phyloP scores from a whole-genome alignment of 2,888 invertebrate genomes.

The Eristalis pertinax region DNA sequence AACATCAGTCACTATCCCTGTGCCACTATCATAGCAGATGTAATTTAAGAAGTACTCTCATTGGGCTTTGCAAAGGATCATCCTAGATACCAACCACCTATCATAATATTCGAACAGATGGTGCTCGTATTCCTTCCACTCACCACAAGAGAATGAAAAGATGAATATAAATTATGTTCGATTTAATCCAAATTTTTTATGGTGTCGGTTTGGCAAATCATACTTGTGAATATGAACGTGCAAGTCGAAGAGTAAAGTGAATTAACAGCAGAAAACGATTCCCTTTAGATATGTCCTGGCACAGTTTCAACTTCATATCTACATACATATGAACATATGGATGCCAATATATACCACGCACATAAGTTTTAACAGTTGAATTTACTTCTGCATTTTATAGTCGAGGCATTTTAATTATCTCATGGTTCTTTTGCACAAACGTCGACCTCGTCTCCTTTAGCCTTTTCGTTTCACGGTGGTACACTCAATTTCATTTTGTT shows the following conservation, averaged over 20 bases:
- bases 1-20: no score
- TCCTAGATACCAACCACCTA: no score
- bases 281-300: slow-evolving; percentile 28
- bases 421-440: slow-evolving; percentile 12
- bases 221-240: slow-evolving; percentile 10
- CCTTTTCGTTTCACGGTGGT: not conserved
- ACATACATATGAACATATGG: slow-evolving; percentile 15
- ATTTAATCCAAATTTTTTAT: not conserved
- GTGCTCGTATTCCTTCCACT: no score
- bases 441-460: not conserved
- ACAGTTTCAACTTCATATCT: not conserved
- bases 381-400: slow-evolving; percentile 9
- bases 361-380: slow-evolving; percentile 26
- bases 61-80: no score
- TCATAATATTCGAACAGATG: no score
- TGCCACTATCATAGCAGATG: no score
- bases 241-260: slow-evolving; percentile 54
- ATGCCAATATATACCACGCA: slow-evolving; percentile 18
- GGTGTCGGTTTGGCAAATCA: not conserved
- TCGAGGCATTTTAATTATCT: slow-evolving; percentile 39
- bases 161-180: not conserved
- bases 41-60: no score
- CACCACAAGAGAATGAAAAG: no score
- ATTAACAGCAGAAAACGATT: slow-evolving; percentile 60
- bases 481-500: slow-evolving; percentile 7